phyloP scores from a whole-genome alignment of 2,113 vertebrate species.

The Gila orcuttii region DNA sequence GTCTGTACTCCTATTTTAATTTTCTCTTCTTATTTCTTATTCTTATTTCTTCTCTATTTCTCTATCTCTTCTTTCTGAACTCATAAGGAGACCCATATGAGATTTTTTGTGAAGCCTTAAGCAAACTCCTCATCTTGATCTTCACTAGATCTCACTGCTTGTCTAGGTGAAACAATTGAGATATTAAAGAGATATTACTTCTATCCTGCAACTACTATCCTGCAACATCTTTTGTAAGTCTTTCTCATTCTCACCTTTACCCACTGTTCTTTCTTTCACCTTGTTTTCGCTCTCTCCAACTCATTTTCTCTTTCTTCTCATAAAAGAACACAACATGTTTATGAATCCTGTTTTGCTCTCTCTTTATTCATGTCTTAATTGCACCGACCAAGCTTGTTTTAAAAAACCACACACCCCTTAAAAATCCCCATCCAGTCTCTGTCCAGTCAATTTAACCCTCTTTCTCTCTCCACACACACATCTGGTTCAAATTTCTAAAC shows the following conservation, averaged over 20 bases:
- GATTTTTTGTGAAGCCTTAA: neutral
- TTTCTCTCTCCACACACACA: slow-evolving; percentile 61
- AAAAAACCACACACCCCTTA: slow-evolving; percentile 59
- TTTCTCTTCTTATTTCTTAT: too few species aligned
- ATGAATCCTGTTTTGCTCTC: slow-evolving; percentile 53
- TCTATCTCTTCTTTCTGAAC: too few species aligned
- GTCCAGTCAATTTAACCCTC: slow-evolving; percentile 40
- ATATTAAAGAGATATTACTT: neutral
- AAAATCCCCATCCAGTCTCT: slow-evolving; percentile 53
- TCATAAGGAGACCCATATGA: too few species aligned
- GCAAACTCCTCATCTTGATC: neutral
- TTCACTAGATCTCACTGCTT: neutral
- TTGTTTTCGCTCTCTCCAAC: neutral
- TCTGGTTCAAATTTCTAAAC: slow-evolving; percentile 74
- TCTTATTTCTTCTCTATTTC: too few species aligned
- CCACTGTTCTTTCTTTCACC: neutral
- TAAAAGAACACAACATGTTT: slow-evolving; percentile 35
- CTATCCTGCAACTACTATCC: too few species aligned
- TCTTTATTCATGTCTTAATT: slow-evolving; percentile 65
- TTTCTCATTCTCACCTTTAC: neutral
- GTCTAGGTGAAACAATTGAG: too few species aligned
- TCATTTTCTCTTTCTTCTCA: neutral
- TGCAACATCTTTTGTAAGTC: neutral
- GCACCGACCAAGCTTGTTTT: slow-evolving; percentile 58
- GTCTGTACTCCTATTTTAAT: neutral